phyloP scores from a whole-genome alignment of 37 sponge, comb jelly and placozoan species.

The Chondrilla cf. caribensis region DNA sequence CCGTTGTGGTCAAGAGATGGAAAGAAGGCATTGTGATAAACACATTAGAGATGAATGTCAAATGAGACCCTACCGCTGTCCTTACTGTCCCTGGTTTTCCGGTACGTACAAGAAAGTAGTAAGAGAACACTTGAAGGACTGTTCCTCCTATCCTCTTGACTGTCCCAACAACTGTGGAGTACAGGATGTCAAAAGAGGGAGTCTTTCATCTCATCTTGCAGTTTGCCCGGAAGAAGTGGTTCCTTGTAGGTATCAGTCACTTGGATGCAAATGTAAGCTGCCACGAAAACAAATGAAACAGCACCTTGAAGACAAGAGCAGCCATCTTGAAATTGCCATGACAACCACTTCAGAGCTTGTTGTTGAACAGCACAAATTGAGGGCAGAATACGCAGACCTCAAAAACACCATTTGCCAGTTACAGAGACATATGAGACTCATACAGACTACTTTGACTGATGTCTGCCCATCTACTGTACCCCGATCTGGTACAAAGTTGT shows the following conservation, averaged over 20 bases:
- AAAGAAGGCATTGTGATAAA: neutral
- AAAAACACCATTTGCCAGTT: too few relatives aligned
- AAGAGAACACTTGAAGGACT: neutral
- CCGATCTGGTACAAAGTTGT: too few relatives aligned
- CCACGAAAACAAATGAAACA: neutral
- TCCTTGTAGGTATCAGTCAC: neutral
- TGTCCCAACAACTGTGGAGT: neutral
- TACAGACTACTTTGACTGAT: too few relatives aligned
- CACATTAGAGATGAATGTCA: neutral
- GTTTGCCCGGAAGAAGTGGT: neutral
- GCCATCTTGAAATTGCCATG: slow-evolving; percentile 32
- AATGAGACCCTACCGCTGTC: neutral
- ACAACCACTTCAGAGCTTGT: too few relatives aligned
- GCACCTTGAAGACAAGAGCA: neutral
- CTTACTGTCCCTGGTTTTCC: neutral
- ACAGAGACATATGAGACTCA: too few relatives aligned
- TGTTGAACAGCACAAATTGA: too few relatives aligned
- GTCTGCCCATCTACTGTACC: too few relatives aligned
- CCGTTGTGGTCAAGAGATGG: neutral
- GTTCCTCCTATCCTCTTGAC: neutral
- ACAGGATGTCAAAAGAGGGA: neutral
- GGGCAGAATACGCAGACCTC: too few relatives aligned
- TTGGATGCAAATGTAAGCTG: slow-evolving; percentile 23
- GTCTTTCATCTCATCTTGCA: neutral
- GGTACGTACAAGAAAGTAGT: neutral